phyloP scores from a whole-genome alignment of 2,888 invertebrate species.

The Clostera curtula region DNA sequence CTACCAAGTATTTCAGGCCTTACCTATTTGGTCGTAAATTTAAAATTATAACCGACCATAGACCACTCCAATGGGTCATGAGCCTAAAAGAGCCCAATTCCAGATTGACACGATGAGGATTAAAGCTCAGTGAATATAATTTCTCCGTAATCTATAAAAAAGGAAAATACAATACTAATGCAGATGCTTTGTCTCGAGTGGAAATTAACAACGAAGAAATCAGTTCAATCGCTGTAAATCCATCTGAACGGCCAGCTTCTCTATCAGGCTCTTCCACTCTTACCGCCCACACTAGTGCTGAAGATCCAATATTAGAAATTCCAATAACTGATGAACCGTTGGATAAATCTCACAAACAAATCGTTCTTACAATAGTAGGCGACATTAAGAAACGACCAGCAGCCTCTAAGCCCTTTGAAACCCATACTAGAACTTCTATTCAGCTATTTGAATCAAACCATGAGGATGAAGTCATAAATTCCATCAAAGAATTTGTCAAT shows the following conservation, averaged over 20 bases:
- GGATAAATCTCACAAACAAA: conserved; percentile 1
- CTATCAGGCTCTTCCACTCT: no score
- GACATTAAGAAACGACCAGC: conserved; percentile 1
- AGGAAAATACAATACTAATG: conserved; percentile 7
- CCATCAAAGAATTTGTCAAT: conserved; percentile 1
- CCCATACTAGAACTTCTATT: conserved; percentile 1
- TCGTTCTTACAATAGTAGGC: neutral
- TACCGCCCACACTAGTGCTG: no score
- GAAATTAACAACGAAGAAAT: neutral
- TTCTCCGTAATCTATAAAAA: conserved; percentile 7
- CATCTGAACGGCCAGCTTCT: neutral
- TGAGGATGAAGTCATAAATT: conserved; percentile 1
- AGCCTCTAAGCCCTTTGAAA: conserved; percentile 1
- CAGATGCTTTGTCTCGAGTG: conserved; percentile 7
- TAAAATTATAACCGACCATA: conserved; percentile 32
- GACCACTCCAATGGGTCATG: conserved; percentile 17
- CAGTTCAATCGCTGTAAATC: neutral
- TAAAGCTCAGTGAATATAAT: conserved; percentile 6
- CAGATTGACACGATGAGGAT: conserved; percentile 6
- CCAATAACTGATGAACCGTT: conserved; percentile 1
- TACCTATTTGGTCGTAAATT: conserved; percentile 38
- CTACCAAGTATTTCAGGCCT: conserved; percentile 33
- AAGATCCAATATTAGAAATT: no score
- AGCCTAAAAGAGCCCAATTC: conserved; percentile 4
- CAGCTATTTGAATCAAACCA: conserved; percentile 4